Percentiles rank a stretch among this genome's conserved stretches.
Evolutionary conservation across 2,888 invertebrate genomes (phyloP).

Genomic region (Beris chalybata): DNA sequence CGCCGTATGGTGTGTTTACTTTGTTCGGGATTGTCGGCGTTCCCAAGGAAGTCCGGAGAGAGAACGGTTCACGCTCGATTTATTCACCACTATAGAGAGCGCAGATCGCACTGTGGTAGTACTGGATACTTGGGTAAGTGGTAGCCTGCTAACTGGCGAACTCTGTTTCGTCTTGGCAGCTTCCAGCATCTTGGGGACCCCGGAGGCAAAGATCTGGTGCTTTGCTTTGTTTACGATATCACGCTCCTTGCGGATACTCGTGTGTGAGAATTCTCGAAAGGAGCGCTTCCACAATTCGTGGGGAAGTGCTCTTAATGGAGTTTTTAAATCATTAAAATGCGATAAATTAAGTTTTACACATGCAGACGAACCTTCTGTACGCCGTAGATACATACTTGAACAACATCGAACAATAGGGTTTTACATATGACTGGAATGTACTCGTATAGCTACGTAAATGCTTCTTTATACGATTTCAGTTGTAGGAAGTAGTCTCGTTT

Average conservation of each 20-base stretch:
- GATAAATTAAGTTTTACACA: constrained; percentile 26
- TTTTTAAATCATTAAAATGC: constrained; percentile 36
- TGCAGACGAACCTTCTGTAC: neutral
- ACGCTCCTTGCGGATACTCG: neutral
- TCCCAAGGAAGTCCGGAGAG: constrained; percentile 13
- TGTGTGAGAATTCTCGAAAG: neutral
- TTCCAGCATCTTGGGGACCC: too few relatives aligned
- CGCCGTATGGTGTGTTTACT: neutral
- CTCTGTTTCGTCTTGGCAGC: too few relatives aligned
- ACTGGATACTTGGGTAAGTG: too few relatives aligned
- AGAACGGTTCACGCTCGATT: constrained; percentile 28
- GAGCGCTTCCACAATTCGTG: constrained; percentile 7
- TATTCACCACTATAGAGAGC: constrained; percentile 6
- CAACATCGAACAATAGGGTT: too few relatives aligned
- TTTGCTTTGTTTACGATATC: too few relatives aligned
- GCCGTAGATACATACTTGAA: too few relatives aligned
- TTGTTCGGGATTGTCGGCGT: constrained; percentile 10
- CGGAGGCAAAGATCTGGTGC: too few relatives aligned
- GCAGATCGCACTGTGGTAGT: too few relatives aligned
- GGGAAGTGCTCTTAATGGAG: constrained; percentile 37
- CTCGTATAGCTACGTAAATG: too few relatives aligned
- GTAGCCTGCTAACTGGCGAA: too few relatives aligned
- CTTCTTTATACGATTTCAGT: constrained; percentile 7
- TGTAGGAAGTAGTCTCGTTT: constrained; percentile 26
- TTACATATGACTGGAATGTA: too few relatives aligned